Evolutionary conservation across 1,140 invertebrate genomes (phyloP), one percentile per base, ranked within the genome.

Genomic region (Calycopis cecrops): DNA sequence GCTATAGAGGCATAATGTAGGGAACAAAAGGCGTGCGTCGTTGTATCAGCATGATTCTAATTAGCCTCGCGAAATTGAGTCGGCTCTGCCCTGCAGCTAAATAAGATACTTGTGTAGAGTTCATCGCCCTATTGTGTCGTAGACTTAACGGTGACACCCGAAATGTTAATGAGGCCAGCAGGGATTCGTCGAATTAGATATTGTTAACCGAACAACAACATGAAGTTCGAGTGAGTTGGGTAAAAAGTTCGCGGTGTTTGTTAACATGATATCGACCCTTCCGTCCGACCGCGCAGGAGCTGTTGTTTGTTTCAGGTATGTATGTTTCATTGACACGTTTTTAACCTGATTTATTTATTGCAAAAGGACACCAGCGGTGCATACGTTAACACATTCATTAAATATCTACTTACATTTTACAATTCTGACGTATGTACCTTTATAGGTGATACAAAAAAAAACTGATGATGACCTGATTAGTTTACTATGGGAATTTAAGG

Each of bases 91-190:
- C 64, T 59, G 59, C 48, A 65, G 61, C 67, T 69, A 73, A 76
- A 73, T 69, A 76, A 78, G 62, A 60, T 65, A 59, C 66, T 65
- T 59, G 60, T 56, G 57, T 65, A 82, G 79, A 85, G 67, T 68
- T 69, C 63, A 72, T 76, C 69, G 67, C 63, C 63, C 65, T 62
- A 79, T 81, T 82, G 75, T 62, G 68, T 67, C 69, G 60, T 60
- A 51, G 69, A 61, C 75, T 79, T 79, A 82, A 80, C 81, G 71
- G 71, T 78, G 77, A 79, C 81, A 78, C 76, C 63, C 72, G 68
- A 79, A 82, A 76, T 62, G 67, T 84, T 85, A 82, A 81, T 81
- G 81, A 79, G 81, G 73, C 65, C 69, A 72, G 71, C 72, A 69
- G 70, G 65, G 67, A 66, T 63, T 64, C 63, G 51, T 51, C 58